These are phyloP conservation scores for Myrmophylax atrothorax DNA, from an alignment of 2,113 vertebrate genomes.

Conservation along the genomic window DNA sequence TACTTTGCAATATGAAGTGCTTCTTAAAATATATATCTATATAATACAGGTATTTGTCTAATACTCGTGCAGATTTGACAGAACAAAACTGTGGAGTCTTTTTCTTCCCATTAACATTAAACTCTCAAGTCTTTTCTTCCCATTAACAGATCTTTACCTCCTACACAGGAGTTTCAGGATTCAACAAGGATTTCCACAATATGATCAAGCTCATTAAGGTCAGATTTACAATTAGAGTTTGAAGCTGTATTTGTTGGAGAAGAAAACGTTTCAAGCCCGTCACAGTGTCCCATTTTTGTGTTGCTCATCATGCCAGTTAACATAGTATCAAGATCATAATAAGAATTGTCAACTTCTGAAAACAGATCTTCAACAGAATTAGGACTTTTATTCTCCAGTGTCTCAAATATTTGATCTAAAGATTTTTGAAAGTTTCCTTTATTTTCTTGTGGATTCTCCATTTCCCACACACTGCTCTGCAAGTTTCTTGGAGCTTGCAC, in stretches of 20 bases:
- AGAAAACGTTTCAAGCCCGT: conserved; percentile 87
- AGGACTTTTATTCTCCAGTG: conserved; percentile 88
- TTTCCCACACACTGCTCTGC: conserved; percentile 83
- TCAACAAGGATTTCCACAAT: conserved; percentile 98
- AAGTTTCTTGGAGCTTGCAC: conserved; percentile 70
- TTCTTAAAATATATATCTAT: conserved; percentile 56
- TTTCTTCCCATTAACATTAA: neutral
- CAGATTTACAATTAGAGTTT: conserved; percentile 86
- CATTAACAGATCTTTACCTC: neutral
- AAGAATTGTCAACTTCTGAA: conserved; percentile 91
- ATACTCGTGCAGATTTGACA: conserved; percentile 60
- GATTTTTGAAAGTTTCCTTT: conserved; percentile 81
- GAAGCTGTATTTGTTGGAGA: conserved; percentile 77
- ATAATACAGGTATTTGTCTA: conserved; percentile 58
- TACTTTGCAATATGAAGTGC: conserved; percentile 71
- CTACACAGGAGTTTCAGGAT: conserved; percentile 76
- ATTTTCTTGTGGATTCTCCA: conserved; percentile 76
- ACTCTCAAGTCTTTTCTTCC: conserved; percentile 3
- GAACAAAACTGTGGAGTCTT: conserved; percentile 38
- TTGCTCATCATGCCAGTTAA: conserved; percentile 90
- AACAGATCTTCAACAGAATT: conserved; percentile 89
- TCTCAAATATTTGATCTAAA: conserved; percentile 93
- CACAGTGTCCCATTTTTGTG: conserved; percentile 86
- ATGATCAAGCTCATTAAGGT: conserved; percentile 95
- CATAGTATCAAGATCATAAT: conserved; percentile 93